phyloP scores from a whole-genome alignment of 2,113 vertebrate species.

The Pseudorectes ferrugineus region DNA sequence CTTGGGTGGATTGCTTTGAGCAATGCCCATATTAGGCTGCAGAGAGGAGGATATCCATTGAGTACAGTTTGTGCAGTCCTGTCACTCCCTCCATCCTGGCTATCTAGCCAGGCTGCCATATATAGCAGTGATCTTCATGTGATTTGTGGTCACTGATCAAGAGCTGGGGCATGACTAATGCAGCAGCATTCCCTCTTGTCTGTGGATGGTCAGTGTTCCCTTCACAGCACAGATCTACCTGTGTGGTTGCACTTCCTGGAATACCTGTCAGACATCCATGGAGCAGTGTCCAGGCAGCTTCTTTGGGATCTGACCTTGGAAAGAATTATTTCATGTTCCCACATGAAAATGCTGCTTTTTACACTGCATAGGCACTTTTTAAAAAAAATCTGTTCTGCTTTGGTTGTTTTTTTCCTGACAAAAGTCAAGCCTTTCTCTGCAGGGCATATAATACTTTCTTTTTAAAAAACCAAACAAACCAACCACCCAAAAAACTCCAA shows the following conservation, averaged over 20 bases:
- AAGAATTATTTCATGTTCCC: background rate
- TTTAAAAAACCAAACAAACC: background rate
- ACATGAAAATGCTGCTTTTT: background rate
- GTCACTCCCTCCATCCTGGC: background rate
- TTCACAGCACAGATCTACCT: background rate
- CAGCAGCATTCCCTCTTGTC: background rate
- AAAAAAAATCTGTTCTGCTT: background rate
- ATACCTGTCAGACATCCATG: background rate
- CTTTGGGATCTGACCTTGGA: background rate
- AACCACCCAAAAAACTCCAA: background rate
- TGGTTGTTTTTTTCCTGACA: background rate
- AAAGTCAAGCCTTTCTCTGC: background rate
- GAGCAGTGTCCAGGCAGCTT: background rate
- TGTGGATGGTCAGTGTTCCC: background rate
- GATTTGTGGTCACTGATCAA: conserved; percentile 23
- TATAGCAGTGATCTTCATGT: conserved; percentile 38
- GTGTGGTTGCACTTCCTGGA: background rate
- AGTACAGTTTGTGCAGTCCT: conserved; percentile 1
- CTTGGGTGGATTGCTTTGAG: background rate
- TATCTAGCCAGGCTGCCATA: conserved; percentile 44
- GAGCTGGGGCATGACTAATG: background rate
- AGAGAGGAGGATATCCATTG: background rate
- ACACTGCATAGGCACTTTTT: background rate
- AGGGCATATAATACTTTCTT: background rate
- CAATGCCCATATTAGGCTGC: conserved; percentile 46